Evolutionary conservation across 2,113 vertebrate genomes (phyloP).

Genomic region (Xenopus borealis): DNA sequence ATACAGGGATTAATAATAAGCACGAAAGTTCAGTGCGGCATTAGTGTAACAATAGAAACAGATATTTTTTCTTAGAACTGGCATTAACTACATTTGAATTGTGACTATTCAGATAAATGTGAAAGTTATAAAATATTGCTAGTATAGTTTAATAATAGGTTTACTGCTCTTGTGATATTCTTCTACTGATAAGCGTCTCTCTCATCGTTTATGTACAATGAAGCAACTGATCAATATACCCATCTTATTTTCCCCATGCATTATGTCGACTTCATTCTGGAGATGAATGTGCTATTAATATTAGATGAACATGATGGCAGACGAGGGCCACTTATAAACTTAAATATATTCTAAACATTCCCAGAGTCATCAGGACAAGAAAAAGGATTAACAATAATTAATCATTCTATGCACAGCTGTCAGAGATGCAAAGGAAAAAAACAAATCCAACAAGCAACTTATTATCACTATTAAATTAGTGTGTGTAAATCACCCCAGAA

Average conservation of each 20-base stretch:
- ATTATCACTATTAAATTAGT: conserved; percentile 50
- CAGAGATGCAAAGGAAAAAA: conserved; percentile 24
- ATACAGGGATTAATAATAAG: no score
- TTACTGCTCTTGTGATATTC: conserved; percentile 1
- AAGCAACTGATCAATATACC: conserved; percentile 60
- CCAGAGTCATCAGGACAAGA: conserved; percentile 41
- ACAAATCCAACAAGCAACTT: conserved; percentile 46
- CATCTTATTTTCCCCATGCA: conserved; percentile 65
- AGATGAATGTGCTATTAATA: conserved; percentile 65
- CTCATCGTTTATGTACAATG: conserved; percentile 54
- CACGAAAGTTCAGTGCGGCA: no score
- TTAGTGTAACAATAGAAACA: neutral
- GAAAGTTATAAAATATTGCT: conserved; percentile 24
- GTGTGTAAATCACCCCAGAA: conserved; percentile 1
- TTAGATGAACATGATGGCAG: conserved; percentile 66
- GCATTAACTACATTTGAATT: conserved; percentile 9
- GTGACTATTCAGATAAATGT: neutral
- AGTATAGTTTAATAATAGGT: conserved; percentile 20
- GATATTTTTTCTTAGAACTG: neutral
- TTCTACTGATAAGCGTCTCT: conserved; percentile 37
- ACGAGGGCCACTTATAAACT: conserved; percentile 54
- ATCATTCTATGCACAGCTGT: conserved; percentile 33
- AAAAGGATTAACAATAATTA: conserved; percentile 40
- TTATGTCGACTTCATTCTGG: conserved; percentile 63
- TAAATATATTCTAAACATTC: conserved; percentile 50